A percentile compares a stretch with the other conserved stretches of the same genome.
These are phyloP conservation scores for Drosophila carrolli DNA, from an alignment of 1,140 invertebrate species.

Conservation along the genomic window DNA sequence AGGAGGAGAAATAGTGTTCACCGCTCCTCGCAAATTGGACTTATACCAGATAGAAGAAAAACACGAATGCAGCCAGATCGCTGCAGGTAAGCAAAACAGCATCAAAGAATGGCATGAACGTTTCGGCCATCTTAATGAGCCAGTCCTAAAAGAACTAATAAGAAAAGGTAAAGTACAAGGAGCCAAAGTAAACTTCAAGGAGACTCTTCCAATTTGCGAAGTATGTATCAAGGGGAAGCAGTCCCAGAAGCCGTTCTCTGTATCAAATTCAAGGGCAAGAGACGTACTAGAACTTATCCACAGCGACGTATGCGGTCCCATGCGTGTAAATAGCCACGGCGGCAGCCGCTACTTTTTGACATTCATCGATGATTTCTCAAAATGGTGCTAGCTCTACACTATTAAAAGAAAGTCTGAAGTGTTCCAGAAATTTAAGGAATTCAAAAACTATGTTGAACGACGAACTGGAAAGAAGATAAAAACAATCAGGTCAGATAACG, in stretches of 20 bases:
- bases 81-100: not conserved
- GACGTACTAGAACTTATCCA: not conserved
- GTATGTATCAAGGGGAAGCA: slow-evolving; percentile 23
- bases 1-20: slow-evolving; percentile 14
- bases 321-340: not conserved
- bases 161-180: slow-evolving; percentile 12
- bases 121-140: too few relatives aligned
- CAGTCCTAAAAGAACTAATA: slow-evolving; percentile 16
- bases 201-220: slow-evolving; percentile 23
- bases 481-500: slow-evolving; percentile 6
- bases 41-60: slow-evolving; percentile 12
- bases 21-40: slow-evolving; percentile 1
- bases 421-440: slow-evolving; percentile 9
- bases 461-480: slow-evolving; percentile 12
- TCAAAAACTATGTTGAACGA: slow-evolving; percentile 9
- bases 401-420: slow-evolving; percentile 2
- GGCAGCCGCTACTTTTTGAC: slow-evolving; percentile 5
- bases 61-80: not conserved
- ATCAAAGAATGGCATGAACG: too few relatives aligned
- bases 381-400: slow-evolving; percentile 9
- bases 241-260: not conserved
- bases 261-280: slow-evolving; percentile 1
- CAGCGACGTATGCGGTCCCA: not conserved
- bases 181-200: not conserved
- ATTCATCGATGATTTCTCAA: slow-evolving; percentile 6